These are phyloP conservation scores for Leptopilina clavipes DNA, from an alignment of 1,140 invertebrate species.

Conservation along the genomic window DNA sequence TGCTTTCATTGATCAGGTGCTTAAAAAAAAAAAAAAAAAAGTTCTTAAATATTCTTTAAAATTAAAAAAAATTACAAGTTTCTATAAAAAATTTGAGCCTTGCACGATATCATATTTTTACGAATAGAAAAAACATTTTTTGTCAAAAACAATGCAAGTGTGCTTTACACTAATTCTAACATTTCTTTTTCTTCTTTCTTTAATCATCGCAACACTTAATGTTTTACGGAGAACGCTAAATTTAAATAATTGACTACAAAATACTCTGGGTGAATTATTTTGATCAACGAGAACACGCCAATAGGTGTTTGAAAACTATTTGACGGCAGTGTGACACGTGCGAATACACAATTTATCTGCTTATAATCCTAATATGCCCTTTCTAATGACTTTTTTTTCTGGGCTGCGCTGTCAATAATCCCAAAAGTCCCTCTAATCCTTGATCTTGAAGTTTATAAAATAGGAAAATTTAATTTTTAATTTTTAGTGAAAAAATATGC, in stretches of 20 bases:
- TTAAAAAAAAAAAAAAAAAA: not conserved
- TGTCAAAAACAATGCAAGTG: not conserved
- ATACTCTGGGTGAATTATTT: constrained; percentile 15
- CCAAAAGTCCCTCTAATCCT: not conserved
- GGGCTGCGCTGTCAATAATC: too few species aligned
- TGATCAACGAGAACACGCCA: constrained; percentile 8
- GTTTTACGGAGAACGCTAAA: not conserved
- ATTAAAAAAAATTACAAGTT: not conserved
- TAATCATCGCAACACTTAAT: not conserved
- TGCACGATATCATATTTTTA: constrained; percentile 6
- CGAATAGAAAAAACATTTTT: not conserved
- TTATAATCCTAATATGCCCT: constrained; percentile 20
- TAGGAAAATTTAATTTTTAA: too few species aligned
- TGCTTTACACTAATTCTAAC: not conserved
- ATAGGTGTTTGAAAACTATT: constrained; percentile 11
- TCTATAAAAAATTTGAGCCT: constrained; percentile 8
- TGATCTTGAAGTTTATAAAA: not conserved
- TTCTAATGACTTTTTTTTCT: constrained; percentile 10
- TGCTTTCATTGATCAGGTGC: not conserved
- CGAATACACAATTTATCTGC: constrained; percentile 4
- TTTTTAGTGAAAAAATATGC: too few species aligned
- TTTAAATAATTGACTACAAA: constrained; percentile 26
- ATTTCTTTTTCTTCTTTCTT: not conserved
- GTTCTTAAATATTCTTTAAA: not conserved
- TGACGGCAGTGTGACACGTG: constrained; percentile 1